Conservation (phyloP, 1,140 invertebrate species). For the Tetragonula clypearis region DNA sequence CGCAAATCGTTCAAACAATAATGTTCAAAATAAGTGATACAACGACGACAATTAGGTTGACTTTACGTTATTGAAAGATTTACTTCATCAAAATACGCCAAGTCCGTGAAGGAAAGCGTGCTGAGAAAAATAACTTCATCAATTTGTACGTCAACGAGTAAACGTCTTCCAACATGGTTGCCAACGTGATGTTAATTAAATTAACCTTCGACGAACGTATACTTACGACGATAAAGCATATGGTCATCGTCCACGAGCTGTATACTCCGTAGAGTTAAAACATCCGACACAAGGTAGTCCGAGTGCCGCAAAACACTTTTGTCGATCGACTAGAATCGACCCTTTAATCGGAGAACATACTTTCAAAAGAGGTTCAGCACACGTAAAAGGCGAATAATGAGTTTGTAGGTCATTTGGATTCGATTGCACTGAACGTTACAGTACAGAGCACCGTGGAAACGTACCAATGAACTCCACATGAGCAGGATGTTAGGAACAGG, state of each 20-base stretch:
- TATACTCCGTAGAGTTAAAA: neutral
- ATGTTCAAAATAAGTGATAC: neutral
- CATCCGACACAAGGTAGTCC: conserved; percentile 51
- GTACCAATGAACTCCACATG: conserved; percentile 76
- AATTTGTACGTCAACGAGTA: neutral
- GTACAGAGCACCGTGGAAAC: conserved; percentile 76
- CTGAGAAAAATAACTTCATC: neutral
- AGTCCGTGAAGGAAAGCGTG: neutral
- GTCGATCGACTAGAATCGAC: conserved; percentile 79
- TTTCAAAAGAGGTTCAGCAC: conserved; percentile 35
- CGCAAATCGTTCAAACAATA: neutral
- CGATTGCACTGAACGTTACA: conserved; percentile 73
- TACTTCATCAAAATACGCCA: neutral
- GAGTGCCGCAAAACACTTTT: conserved; percentile 77
- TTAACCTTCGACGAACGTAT: neutral
- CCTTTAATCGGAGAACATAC: conserved; percentile 69
- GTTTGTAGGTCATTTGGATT: conserved; percentile 74
- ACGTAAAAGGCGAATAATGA: conserved; percentile 63
- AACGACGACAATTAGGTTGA: neutral
- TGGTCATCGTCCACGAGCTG: neutral
- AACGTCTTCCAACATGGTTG: neutral
- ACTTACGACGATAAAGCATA: neutral
- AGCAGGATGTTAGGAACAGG: conserved; percentile 72
- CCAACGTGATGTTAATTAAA: neutral
- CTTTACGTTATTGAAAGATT: neutral